Percentiles rank a stretch among this genome's conserved stretches.
Evolutionary conservation across 1,140 invertebrate species (phyloP).

Genomic region (Ceratina calcarata): DNA sequence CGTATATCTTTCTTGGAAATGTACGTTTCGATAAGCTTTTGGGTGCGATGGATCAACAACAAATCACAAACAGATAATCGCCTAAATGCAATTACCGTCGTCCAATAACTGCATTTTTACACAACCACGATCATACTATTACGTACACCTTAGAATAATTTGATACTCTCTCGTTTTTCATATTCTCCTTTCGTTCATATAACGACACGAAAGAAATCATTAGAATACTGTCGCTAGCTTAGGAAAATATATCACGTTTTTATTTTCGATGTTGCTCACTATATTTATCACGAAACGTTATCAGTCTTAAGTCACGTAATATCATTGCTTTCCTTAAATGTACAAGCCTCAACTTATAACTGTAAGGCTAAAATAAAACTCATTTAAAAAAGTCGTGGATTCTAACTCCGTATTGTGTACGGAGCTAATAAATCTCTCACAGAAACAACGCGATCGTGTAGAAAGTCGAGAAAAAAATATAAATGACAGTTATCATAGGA

Average conservation of each 20-base stretch:
- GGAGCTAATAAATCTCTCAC: not conserved
- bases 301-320: slow-evolving; percentile 71
- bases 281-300: slow-evolving; percentile 65
- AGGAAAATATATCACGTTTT: slow-evolving; percentile 71
- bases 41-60: no score
- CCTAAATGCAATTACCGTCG: no score
- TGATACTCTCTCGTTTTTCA: no score
- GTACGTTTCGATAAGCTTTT: no score
- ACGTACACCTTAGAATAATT: no score
- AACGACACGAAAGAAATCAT: slow-evolving; percentile 32
- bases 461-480: not conserved
- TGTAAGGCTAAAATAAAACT: no score
- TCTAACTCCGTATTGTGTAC: not conserved
- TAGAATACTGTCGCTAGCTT: slow-evolving; percentile 67
- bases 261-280: slow-evolving; percentile 48
- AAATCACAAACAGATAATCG: no score
- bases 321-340: slow-evolving; percentile 43
- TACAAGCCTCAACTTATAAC: slow-evolving; percentile 17
- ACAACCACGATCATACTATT: no score
- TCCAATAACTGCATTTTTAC: no score
- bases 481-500: no score
- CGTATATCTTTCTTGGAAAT: no score
- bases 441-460: not conserved
- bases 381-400: no score
- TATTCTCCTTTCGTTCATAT: not conserved